Conservation (phyloP, 2,113 vertebrate genomes). For the Leucopsar rothschildi region DNA sequence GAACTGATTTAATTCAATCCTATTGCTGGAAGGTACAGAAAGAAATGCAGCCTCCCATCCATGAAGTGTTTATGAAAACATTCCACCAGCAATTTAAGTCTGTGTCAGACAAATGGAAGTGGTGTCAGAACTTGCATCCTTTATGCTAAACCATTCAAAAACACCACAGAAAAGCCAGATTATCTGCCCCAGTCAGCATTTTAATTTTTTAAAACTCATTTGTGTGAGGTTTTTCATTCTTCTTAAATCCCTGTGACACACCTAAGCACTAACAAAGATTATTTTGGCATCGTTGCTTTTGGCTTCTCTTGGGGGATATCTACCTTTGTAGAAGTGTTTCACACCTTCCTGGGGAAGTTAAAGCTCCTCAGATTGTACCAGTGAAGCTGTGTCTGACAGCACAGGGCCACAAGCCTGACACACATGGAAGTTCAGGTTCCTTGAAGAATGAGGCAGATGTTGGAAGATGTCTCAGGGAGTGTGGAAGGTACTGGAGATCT, state of each 20-base stretch:
- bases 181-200: neutral
- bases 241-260: neutral
- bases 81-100: neutral
- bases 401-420: neutral
- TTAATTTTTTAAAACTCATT: neutral
- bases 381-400: neutral
- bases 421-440: neutral
- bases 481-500: neutral
- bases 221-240: neutral
- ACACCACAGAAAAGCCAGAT: neutral
- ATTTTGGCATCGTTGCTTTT: neutral
- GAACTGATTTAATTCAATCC: neutral
- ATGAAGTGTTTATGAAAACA: neutral
- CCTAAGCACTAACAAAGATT: neutral
- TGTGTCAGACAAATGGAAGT: neutral
- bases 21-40: neutral
- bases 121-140: neutral
- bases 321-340: neutral
- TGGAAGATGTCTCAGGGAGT: neutral
- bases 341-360: neutral
- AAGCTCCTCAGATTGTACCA: neutral
- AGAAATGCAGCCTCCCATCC: neutral
- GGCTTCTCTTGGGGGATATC: neutral
- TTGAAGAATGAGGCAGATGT: neutral
- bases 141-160: neutral